Percentiles rank a stretch among this genome's conserved stretches.
Evolutionary conservation across 2,888 invertebrate genomes (phyloP).

Genomic region (Nudaria mundana): DNA sequence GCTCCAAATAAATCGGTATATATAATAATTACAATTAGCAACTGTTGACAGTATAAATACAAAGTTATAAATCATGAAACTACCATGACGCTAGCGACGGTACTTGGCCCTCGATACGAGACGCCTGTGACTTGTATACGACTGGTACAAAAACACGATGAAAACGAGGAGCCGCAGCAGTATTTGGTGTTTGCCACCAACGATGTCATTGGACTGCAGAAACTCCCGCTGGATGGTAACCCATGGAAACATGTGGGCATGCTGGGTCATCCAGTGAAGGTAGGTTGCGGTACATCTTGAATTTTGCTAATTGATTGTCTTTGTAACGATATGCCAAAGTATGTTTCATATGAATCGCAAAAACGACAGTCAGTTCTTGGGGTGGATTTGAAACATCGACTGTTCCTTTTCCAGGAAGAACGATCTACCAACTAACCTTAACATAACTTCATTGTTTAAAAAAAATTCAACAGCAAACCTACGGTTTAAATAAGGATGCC

Average conservation of each 20-base stretch:
- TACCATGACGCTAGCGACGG: conserved; percentile 84
- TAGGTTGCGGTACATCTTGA: conserved; percentile 40
- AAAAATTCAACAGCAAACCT: no score
- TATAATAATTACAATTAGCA: no score
- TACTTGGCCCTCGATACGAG: conserved; percentile 86
- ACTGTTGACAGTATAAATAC: conserved; percentile 86
- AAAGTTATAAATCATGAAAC: conserved; percentile 84
- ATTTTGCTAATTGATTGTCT: no score
- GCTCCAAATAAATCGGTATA: no score
- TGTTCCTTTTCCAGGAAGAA: no score
- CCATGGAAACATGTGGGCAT: conserved; percentile 84
- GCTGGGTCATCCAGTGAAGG: conserved; percentile 84
- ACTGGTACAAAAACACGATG: conserved; percentile 50
- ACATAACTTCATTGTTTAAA: no score
- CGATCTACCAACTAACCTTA: no score
- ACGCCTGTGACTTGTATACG: conserved; percentile 75
- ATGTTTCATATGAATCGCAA: no score
- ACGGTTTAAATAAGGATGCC: no score
- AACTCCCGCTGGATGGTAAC: conserved; percentile 87
- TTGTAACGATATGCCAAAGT: no score
- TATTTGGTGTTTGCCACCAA: conserved; percentile 84
- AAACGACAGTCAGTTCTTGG: no score
- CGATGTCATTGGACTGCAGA: conserved; percentile 85
- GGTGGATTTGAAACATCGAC: no score
- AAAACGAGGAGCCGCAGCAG: conserved; percentile 37